phyloP scores from a whole-genome alignment of 2,888 invertebrate species.

The Acronicta aceris region DNA sequence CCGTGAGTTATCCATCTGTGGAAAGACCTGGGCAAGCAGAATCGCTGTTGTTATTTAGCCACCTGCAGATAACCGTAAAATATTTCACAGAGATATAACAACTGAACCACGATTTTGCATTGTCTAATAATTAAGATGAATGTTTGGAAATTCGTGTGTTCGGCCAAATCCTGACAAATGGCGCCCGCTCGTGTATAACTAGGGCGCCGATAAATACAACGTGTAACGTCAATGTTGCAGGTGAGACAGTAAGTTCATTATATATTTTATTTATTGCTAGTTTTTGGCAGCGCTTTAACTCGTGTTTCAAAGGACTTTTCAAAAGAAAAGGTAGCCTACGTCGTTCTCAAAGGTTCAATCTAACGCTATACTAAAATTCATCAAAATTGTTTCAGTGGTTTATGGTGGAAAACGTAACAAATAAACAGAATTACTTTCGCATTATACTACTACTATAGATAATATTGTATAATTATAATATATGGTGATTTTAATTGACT shows the following conservation, averaged over 20 bases:
- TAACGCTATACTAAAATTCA: no score
- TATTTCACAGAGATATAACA: conserved; percentile 14
- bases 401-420: no score
- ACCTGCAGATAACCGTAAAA: conserved; percentile 3
- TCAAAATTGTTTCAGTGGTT: no score
- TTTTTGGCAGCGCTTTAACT: no score
- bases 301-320: no score
- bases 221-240: conserved; percentile 3
- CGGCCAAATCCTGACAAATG: conserved; percentile 51
- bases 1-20: neutral
- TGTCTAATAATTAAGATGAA: conserved; percentile 55
- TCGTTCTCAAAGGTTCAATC: no score
- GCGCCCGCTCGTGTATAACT: conserved; percentile 35
- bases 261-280: no score
- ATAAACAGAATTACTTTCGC: no score
- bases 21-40: neutral
- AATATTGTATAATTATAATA: no score
- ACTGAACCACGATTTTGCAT: conserved; percentile 29
- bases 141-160: conserved; percentile 43
- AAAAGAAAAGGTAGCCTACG: no score
- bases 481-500: no score
- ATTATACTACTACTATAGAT: no score
- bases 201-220: conserved; percentile 22
- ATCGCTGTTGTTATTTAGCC: neutral
- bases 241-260: conserved; percentile 13